Evolutionary conservation across 2,888 invertebrate genomes (phyloP).

Genomic region (Halictus quadricinctus): DNA sequence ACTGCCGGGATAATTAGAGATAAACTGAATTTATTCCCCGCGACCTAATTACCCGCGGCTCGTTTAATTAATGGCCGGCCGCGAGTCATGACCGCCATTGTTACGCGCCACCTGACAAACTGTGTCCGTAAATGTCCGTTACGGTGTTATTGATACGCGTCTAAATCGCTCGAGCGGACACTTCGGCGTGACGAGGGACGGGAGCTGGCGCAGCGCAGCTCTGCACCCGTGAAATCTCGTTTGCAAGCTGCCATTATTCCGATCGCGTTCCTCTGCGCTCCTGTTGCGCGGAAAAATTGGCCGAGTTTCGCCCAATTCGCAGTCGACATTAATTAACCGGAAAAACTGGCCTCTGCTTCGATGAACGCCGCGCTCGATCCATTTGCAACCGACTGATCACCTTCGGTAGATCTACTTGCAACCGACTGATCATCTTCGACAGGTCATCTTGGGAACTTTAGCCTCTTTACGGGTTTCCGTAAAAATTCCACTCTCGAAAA

Average conservation of each 20-base stretch:
- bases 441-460: not conserved
- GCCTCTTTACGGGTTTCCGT: not conserved
- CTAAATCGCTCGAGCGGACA: constrained; percentile 43
- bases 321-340: not conserved
- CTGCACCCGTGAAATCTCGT: constrained; percentile 33
- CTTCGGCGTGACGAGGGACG: constrained; percentile 32
- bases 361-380: not conserved
- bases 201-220: constrained; percentile 1
- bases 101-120: constrained; percentile 67
- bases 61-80: constrained; percentile 73
- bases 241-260: constrained; percentile 27
- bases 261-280: not conserved
- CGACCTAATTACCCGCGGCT: constrained; percentile 72
- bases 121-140: constrained; percentile 52
- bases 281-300: constrained; percentile 1
- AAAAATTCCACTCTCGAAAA: not conserved
- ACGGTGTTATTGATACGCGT: constrained; percentile 57
- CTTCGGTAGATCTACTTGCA: not conserved
- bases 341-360: not conserved
- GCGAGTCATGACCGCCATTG: constrained; percentile 71
- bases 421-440: not conserved
- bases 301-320: not conserved
- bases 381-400: not conserved
- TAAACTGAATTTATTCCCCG: constrained; percentile 73
- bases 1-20: constrained; percentile 70